A percentile compares a stretch with the other conserved stretches of the same genome.
phyloP scores from a whole-genome alignment of 2,888 invertebrate species.

The Dexiosoma caninum region DNA sequence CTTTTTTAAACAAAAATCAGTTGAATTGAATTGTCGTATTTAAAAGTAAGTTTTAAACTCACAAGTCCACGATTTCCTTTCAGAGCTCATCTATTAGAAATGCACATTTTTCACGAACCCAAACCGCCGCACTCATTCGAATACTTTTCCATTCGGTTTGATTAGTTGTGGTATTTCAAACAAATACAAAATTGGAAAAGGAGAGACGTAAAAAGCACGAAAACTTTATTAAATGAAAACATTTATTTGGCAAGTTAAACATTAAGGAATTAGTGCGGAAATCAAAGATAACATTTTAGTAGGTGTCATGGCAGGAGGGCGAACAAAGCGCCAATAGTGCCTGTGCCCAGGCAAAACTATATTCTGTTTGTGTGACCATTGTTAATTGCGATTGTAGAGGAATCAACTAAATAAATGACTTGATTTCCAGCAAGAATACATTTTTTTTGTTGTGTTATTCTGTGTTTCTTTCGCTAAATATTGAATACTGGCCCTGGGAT shows the following conservation, averaged over 20 bases:
- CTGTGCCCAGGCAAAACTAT: not conserved
- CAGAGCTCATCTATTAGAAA: not conserved
- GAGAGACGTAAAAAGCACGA: constrained; percentile 5
- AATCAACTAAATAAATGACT: constrained; percentile 58
- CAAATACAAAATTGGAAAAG: not conserved
- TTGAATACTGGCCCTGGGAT: constrained; percentile 28
- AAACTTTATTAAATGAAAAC: constrained; percentile 61
- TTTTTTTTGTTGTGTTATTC: not conserved
- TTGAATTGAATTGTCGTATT: too few relatives aligned
- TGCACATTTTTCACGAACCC: constrained; percentile 30
- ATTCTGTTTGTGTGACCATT: not conserved
- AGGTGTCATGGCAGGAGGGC: constrained; percentile 38
- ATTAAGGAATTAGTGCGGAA: constrained; percentile 65
- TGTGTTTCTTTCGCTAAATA: constrained; percentile 8
- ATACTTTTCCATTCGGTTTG: constrained; percentile 18
- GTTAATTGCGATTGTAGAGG: constrained; percentile 54
- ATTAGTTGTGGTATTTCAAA: constrained; percentile 31
- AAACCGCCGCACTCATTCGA: not conserved
- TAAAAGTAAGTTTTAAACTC: too few relatives aligned
- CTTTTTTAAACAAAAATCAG: too few relatives aligned
- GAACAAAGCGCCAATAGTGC: not conserved
- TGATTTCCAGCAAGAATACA: constrained; percentile 40
- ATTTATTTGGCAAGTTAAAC: constrained; percentile 63
- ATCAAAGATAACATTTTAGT: constrained; percentile 64
- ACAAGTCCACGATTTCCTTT: too few relatives aligned